phyloP scores from a whole-genome alignment of 2,888 invertebrate species.

The Acanthopleura granulata region DNA sequence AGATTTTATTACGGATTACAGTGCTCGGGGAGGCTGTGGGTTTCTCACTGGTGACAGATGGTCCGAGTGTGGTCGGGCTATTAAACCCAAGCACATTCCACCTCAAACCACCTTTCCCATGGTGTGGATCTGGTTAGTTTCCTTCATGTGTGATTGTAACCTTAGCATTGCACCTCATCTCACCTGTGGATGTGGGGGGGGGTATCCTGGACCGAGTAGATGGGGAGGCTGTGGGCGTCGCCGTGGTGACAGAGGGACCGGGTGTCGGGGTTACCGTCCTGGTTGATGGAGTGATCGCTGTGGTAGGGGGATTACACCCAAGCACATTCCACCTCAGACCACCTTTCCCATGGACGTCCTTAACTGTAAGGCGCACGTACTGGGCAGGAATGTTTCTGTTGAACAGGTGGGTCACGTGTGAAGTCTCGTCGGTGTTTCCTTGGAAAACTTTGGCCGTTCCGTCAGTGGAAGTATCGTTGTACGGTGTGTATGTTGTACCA shows the following conservation, averaged over 20 bases:
- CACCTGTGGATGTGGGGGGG: constrained; percentile 27
- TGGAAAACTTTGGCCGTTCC: constrained; percentile 40
- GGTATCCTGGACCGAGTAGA: not conserved
- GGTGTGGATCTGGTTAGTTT: too few relatives aligned
- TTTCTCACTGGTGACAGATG: too few relatives aligned
- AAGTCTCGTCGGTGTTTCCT: constrained; percentile 45
- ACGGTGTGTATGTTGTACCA: constrained; percentile 31
- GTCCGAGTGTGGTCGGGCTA: too few relatives aligned
- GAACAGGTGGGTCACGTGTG: constrained; percentile 27
- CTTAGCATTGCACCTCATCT: not conserved
- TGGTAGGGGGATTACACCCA: constrained; percentile 44
- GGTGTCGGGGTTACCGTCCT: constrained; percentile 25
- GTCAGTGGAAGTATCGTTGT: constrained; percentile 32
- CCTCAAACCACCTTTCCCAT: not conserved
- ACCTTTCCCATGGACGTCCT: constrained; percentile 28
- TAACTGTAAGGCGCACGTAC: constrained; percentile 1
- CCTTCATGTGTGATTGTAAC: too few relatives aligned
- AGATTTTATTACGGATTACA: constrained; percentile 21
- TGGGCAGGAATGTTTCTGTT: constrained; percentile 15
- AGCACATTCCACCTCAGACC: constrained; percentile 52
- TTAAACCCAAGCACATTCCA: constrained; percentile 20
- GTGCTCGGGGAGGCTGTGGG: too few relatives aligned
- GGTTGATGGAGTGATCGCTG: constrained; percentile 31
- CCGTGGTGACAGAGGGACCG: constrained; percentile 23
- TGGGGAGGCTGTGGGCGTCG: constrained; percentile 22